phyloP scores from a whole-genome alignment of 2,888 invertebrate genomes.

The Craniophora ligustri region DNA sequence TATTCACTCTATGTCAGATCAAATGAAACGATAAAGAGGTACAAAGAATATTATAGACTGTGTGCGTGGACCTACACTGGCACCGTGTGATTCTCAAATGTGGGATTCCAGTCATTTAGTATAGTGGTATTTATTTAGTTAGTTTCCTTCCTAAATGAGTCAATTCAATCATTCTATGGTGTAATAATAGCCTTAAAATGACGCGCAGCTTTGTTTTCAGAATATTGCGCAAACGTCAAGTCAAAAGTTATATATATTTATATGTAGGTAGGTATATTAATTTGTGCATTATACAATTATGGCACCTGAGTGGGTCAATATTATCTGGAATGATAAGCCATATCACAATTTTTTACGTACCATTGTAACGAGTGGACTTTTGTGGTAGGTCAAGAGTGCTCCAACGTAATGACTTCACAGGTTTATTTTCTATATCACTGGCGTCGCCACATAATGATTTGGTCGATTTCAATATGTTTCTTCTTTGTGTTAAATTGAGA shows the following conservation, averaged over 20 bases:
- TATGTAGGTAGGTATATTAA: too few relatives aligned
- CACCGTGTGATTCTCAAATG: constrained; percentile 7
- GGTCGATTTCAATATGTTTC: constrained; percentile 62
- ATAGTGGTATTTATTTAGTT: background rate
- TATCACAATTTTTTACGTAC: too few relatives aligned
- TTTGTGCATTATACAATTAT: too few relatives aligned
- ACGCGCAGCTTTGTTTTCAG: too few relatives aligned
- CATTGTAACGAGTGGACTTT: constrained; percentile 53
- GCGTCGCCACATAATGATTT: constrained; percentile 65
- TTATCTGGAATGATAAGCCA: too few relatives aligned
- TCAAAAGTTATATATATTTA: too few relatives aligned
- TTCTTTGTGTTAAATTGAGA: constrained; percentile 56
- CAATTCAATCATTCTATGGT: constrained; percentile 3
- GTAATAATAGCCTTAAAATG: constrained; percentile 22
- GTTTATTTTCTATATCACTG: constrained; percentile 56
- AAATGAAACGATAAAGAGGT: constrained; percentile 29
- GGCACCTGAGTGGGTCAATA: too few relatives aligned
- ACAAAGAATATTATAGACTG: constrained; percentile 33
- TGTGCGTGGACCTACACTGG: constrained; percentile 39
- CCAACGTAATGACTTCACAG: constrained; percentile 72
- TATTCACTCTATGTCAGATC: constrained; percentile 29
- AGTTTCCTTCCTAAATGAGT: constrained; percentile 19
- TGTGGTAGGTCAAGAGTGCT: constrained; percentile 71
- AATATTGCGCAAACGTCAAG: too few relatives aligned
- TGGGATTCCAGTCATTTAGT: too few relatives aligned